Conservation (phyloP, 2,888 invertebrate species). For the Gymnoscelis rufifasciata region DNA sequence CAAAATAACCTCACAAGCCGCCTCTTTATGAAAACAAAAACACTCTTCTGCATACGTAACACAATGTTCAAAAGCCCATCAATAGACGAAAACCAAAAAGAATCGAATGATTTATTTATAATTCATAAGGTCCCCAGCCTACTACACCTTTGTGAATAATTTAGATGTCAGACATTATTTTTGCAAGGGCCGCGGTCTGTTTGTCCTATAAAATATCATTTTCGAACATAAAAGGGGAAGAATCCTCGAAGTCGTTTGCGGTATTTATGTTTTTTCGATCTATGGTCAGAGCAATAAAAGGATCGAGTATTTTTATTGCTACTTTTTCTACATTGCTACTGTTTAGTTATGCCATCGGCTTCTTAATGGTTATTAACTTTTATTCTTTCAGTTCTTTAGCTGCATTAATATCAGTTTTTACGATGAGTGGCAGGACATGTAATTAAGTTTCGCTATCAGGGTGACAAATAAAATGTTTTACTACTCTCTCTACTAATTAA, state of each 20-base stretch:
- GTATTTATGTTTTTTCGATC: conserved; percentile 28
- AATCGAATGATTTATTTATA: conserved; percentile 70
- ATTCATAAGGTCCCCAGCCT: conserved; percentile 62
- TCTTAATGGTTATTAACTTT: no score
- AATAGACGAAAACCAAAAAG: conserved; percentile 48
- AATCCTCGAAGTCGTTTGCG: conserved; percentile 36
- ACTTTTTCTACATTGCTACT: conserved; percentile 5
- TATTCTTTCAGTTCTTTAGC: no score
- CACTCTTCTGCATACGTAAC: background rate
- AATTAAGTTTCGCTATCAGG: background rate
- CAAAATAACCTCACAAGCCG: background rate
- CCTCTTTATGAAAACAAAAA: background rate
- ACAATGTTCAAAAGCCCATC: conserved; percentile 14
- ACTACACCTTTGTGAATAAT: conserved; percentile 73
- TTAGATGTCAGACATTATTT: conserved; percentile 67
- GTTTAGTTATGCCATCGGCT: background rate
- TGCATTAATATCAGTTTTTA: no score
- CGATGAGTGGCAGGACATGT: no score
- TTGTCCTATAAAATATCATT: conserved; percentile 65
- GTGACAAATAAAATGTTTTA: no score
- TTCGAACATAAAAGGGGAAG: conserved; percentile 43
- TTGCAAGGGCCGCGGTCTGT: conserved; percentile 57
- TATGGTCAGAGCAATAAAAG: conserved; percentile 17
- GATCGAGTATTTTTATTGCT: background rate
- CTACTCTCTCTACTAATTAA: no score